A percentile compares a stretch with the other conserved stretches of the same genome.
Conservation (phyloP, 2,113 vertebrate genomes). For the Dasyurus viverrinus region DNA sequence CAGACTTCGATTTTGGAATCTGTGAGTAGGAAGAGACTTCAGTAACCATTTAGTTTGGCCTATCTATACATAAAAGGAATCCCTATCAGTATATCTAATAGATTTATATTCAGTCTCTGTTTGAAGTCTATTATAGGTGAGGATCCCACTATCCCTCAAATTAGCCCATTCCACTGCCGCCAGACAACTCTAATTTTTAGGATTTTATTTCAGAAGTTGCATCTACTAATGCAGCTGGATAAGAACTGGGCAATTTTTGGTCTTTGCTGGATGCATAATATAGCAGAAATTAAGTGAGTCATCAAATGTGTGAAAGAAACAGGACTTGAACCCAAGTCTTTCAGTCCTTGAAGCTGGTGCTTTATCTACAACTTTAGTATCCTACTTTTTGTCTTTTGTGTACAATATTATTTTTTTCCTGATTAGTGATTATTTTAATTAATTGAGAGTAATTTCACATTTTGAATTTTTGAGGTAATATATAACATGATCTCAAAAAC, state of each 20-base stretch:
- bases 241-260: not conserved
- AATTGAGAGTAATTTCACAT: not conserved
- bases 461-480: conserved; percentile 5
- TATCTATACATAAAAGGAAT: not conserved
- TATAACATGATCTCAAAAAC: conserved; percentile 13
- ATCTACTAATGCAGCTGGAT: not conserved
- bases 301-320: not conserved
- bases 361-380: not conserved
- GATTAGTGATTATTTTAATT: not conserved
- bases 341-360: not conserved
- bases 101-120: not conserved
- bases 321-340: not conserved
- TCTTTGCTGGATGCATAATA: not conserved
- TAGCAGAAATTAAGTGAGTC: not conserved
- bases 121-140: not conserved
- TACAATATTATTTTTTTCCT: not conserved
- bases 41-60: not conserved
- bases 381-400: not conserved
- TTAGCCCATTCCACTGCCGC: not conserved
- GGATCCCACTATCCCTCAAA: not conserved
- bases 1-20: not conserved
- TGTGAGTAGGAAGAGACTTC: not conserved
- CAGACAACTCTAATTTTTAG: not conserved
- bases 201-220: not conserved
- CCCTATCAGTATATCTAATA: not conserved